Evolutionary conservation across 2,888 invertebrate species (phyloP), one percentile per base, ranked within the genome.

Genomic region (Trichogramma dendrolimi): DNA sequence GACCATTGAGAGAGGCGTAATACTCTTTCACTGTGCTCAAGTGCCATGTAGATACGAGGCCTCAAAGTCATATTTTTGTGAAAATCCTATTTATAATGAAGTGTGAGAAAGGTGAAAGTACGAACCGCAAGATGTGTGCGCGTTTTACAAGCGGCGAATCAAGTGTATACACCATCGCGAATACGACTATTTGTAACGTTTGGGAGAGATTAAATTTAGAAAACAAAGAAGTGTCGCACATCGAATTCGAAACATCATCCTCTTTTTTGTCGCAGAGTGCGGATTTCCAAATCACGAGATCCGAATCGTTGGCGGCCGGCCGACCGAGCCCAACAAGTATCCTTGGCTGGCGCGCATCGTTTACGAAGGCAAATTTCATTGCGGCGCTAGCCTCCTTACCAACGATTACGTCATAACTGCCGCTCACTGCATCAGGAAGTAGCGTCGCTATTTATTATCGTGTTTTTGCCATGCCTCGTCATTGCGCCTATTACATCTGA

Each of bases 301-400:
- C 76, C 83, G 93, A 70, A 92, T 94, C 68, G 91, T 94, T 60
- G 93, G 93, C 56, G 93, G 93, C 10, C 83, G 86, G 72, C 90
- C 92, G 38, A 89, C 92, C 0, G 88, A 89, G 57, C 84, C 90
- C 43, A 91, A 92, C 80, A 86, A 89, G 69, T 93, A 91, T 78
- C 93, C 93, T 6, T 93, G 93, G 93, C 86, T 93, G 79, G 93
- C 91, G 4, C 83, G 92, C 51, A 83, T 94, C 60, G 89, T 93
- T 10, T 93, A 93, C 77, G 91, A 93, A 73, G 92, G 92, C 0
- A 90, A 90, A 78, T 93, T 92, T 80, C 93, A 93, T 76, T 94
- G 93, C 73, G 93, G 93, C 0, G 93, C 89, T 38, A 91, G 92
- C 4, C 82, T 93, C 41, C 82, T 94, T 51, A 91, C 90, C 60